Conservation (phyloP, 2,797 vertebrate genomes). For the Harpagifer antarcticus region DNA sequence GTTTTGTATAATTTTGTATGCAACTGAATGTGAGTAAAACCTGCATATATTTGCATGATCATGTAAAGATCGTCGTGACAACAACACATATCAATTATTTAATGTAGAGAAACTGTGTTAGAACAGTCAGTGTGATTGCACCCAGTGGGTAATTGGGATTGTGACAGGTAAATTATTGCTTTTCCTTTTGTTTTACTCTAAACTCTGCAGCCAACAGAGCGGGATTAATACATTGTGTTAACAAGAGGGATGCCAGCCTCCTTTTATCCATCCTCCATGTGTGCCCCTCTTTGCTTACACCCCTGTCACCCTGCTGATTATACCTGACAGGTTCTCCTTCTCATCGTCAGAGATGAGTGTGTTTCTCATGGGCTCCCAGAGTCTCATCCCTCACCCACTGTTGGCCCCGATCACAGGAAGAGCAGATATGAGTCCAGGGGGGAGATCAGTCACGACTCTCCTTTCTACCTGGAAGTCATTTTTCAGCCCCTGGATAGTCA, state of each 20-base stretch:
- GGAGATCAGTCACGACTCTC: slow-evolving; percentile 72
- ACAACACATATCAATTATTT: slow-evolving; percentile 29
- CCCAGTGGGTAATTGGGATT: slow-evolving; percentile 31
- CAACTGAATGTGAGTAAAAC: slow-evolving; percentile 30
- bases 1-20: slow-evolving; percentile 66
- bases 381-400: slow-evolving; percentile 69
- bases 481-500: slow-evolving; percentile 62
- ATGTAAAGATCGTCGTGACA: slow-evolving; percentile 46
- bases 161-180: slow-evolving; percentile 53
- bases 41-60: slow-evolving; percentile 45
- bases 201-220: slow-evolving; percentile 51
- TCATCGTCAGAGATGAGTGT: slow-evolving; percentile 69
- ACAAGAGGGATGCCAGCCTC: slow-evolving; percentile 65
- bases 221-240: slow-evolving; percentile 70
- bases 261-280: slow-evolving; percentile 65
- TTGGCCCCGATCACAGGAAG: slow-evolving; percentile 72
- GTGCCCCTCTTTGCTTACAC: slow-evolving; percentile 52
- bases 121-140: slow-evolving; percentile 36
- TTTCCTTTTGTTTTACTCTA: slow-evolving; percentile 47
- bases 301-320: slow-evolving; percentile 64
- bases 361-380: slow-evolving; percentile 54
- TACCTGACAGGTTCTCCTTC: slow-evolving; percentile 68
- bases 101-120: slow-evolving; percentile 23
- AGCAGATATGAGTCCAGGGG: slow-evolving; percentile 73
- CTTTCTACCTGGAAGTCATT: slow-evolving; percentile 69